Conservation (phyloP, 1,140 invertebrate genomes). For the Drosophila nigrodunni region DNA sequence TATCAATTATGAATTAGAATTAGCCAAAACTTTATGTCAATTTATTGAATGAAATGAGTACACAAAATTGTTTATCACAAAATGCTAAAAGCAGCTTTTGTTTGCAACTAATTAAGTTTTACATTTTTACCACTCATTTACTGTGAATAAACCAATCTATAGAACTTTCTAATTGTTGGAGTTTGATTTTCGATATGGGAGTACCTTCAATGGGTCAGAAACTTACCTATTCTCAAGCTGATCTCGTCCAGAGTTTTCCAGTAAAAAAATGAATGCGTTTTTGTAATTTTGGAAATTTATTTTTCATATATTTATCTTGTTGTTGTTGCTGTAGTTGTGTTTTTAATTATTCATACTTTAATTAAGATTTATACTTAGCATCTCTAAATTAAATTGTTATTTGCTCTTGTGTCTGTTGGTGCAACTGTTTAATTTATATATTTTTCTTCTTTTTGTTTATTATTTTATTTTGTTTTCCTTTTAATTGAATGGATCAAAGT, state of each 20-base stretch:
- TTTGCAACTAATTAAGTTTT: constrained; percentile 59
- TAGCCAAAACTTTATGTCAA: constrained; percentile 29
- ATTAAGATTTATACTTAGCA: constrained; percentile 79
- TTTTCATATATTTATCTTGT: constrained; percentile 71
- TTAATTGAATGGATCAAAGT: constrained; percentile 51
- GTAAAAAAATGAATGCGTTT: constrained; percentile 12
- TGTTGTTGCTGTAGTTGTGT: constrained; percentile 75
- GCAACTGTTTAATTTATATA: constrained; percentile 49
- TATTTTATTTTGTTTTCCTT: constrained; percentile 19
- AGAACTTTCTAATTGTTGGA: neutral
- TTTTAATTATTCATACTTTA: constrained; percentile 69
- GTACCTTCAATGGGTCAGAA: too few relatives aligned
- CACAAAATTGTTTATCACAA: constrained; percentile 26
- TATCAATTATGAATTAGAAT: constrained; percentile 26
- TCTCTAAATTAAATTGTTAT: constrained; percentile 65
- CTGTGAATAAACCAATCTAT: constrained; percentile 52
- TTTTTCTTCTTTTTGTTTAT: constrained; percentile 43
- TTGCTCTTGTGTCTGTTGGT: constrained; percentile 58
- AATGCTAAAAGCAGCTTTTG: constrained; percentile 54
- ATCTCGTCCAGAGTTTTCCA: too few relatives aligned
- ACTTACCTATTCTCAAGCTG: too few relatives aligned
- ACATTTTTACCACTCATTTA: constrained; percentile 41
- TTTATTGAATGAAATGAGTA: constrained; percentile 8
- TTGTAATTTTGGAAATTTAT: constrained; percentile 80
- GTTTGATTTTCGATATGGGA: too few relatives aligned